Evolutionary conservation across 2,113 vertebrate species (phyloP).

Genomic region (Lepus europaeus): DNA sequence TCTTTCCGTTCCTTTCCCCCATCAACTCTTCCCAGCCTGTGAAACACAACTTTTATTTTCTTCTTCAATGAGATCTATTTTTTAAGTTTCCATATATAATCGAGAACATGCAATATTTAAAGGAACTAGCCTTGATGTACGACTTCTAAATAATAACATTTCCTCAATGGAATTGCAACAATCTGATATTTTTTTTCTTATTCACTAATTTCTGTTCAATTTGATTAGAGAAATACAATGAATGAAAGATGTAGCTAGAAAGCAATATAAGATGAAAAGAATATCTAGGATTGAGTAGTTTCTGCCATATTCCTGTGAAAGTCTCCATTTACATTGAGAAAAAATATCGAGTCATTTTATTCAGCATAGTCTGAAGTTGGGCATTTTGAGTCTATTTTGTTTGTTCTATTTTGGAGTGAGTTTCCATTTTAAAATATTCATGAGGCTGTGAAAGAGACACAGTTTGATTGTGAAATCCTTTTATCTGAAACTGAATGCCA

Average conservation of each 20-base stretch:
- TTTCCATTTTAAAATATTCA: conserved; percentile 21
- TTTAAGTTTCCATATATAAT: background rate
- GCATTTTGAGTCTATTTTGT: background rate
- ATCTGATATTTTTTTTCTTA: background rate
- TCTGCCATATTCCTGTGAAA: background rate
- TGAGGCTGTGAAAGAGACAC: background rate
- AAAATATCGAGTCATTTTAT: background rate
- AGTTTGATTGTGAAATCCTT: conserved; percentile 10
- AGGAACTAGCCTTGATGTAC: background rate
- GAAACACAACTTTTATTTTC: background rate
- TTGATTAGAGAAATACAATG: background rate
- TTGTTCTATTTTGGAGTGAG: background rate
- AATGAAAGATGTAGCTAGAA: background rate
- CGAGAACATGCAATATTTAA: background rate
- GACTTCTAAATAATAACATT: background rate
- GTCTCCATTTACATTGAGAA: background rate
- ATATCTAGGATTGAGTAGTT: background rate
- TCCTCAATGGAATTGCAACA: background rate
- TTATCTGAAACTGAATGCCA: conserved; percentile 9
- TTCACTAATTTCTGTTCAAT: background rate
- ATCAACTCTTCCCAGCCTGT: background rate
- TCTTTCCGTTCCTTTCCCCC: background rate
- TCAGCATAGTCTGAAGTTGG: background rate
- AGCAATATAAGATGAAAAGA: background rate
- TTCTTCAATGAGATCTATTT: background rate